Evolutionary conservation across 2,113 vertebrate species (phyloP), one percentile per base, ranked within the genome.

Genomic region (Cephalopterus ornatus): DNA sequence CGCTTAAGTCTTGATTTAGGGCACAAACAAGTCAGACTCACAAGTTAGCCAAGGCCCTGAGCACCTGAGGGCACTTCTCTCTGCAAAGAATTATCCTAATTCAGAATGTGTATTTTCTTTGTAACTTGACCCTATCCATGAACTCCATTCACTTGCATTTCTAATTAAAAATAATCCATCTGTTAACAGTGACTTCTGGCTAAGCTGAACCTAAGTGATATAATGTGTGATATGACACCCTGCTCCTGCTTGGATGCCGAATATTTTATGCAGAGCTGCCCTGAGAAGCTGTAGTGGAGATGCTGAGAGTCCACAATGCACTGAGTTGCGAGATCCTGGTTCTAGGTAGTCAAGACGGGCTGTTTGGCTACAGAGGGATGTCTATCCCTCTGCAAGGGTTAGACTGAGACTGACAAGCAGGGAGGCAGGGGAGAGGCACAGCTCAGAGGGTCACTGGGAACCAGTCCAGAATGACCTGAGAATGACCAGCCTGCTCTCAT

Each of bases 401-500:
- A 79, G 30, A 52, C 8, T 39, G 24, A 52, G 35, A 41, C 26
- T 26, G 61, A 71, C 18, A 46, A 88, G 23, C 33, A 65, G n/a
- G 13, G 17, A 77, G 30, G 20, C 32, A 81, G 24, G 5, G 12
- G 13, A 89, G 49, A 56, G 32, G 27, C 4, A 9, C 13, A 70
- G 23, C 49, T 87, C 18, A 33, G 27, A 27, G 20, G 3, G 9
- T 75, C 39, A 59, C 53, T 42, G 72, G 20, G 35, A 75, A 27
- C 39, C 37, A 28, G 26, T 26, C 46, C 52, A 53, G 42, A 78
- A 75, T 8, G 24, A 44, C n/a, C 32, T 44, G 42, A 62, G 21
- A 27, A 39, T 0, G 0, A 53, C 14, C 46, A 72, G 24, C 18
- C 14, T 72, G 24, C 14, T 7, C 10, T 52, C 1, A 0, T 53